Percentiles rank a stretch among this genome's conserved stretches.
These are phyloP conservation scores for Catostomus latipinnis DNA, from an alignment of 2,797 vertebrate genomes.

Conservation along the genomic window DNA sequence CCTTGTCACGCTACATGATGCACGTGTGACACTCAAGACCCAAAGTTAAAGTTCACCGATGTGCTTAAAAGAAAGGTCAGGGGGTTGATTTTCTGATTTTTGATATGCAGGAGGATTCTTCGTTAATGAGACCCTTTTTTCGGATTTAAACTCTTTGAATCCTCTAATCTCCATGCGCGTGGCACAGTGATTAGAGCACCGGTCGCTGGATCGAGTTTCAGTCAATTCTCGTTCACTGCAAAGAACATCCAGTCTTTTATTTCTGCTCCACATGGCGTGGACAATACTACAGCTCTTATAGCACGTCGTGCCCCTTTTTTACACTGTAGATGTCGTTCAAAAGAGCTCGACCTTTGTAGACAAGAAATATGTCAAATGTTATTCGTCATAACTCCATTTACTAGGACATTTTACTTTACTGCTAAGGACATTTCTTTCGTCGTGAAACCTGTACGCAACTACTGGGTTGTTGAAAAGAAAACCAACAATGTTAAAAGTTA, in stretches of 20 bases:
- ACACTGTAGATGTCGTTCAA: background rate
- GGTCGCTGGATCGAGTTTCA: conserved; percentile 78
- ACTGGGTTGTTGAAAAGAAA: too few species aligned
- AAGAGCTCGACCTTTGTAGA: too few species aligned
- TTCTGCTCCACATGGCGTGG: conserved; percentile 48
- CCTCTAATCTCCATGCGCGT: conserved; percentile 79
- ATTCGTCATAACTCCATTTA: too few species aligned
- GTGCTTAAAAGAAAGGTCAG: conserved; percentile 54
- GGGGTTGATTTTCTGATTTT: conserved; percentile 45
- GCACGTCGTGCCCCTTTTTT: conserved; percentile 35
- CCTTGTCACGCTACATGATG: too few species aligned
- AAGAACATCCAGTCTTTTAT: conserved; percentile 72
- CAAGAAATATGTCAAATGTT: too few species aligned
- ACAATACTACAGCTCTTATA: conserved; percentile 50
- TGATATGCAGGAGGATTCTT: conserved; percentile 45
- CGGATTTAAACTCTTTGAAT: conserved; percentile 81
- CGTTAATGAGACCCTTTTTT: conserved; percentile 78
- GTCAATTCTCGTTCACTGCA: conserved; percentile 13
- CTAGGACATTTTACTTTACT: too few species aligned
- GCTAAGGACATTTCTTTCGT: too few species aligned
- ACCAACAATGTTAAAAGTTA: too few species aligned
- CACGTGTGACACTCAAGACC: background rate
- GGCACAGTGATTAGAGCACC: conserved; percentile 79
- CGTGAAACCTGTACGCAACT: too few species aligned
- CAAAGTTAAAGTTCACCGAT: conserved; percentile 1